Evolutionary conservation across 2,888 invertebrate species (phyloP).

Genomic region (Bhutanitis thaidina): DNA sequence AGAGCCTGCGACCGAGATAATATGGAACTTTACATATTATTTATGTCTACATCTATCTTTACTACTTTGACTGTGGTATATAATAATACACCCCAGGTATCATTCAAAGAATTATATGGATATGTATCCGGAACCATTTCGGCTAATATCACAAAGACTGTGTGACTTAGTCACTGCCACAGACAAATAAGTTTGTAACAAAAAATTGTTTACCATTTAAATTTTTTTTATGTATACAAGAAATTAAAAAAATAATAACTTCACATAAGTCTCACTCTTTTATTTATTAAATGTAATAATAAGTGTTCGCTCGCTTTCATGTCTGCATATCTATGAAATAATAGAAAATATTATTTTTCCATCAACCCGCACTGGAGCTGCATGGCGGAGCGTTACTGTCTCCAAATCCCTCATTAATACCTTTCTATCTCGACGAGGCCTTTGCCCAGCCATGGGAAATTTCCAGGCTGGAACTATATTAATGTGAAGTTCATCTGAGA

Average conservation of each 20-base stretch:
- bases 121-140: slow-evolving; percentile 25
- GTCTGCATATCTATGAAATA: too few species aligned
- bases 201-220: slow-evolving; percentile 60
- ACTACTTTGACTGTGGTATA: slow-evolving; percentile 66
- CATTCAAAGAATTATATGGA: slow-evolving; percentile 17
- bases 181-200: slow-evolving; percentile 58
- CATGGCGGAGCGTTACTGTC: too few species aligned
- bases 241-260: slow-evolving; percentile 60
- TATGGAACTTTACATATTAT: slow-evolving; percentile 47
- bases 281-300: too few species aligned
- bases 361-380: too few species aligned
- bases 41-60: slow-evolving; percentile 39
- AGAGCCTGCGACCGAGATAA: slow-evolving; percentile 52
- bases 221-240: slow-evolving; percentile 70
- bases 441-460: too few species aligned
- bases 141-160: slow-evolving; percentile 66
- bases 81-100: slow-evolving; percentile 18
- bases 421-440: too few species aligned
- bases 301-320: too few species aligned
- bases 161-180: slow-evolving; percentile 75
- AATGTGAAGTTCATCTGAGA: too few species aligned
- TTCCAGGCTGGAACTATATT: too few species aligned
- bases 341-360: too few species aligned
- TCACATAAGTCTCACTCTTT: slow-evolving; percentile 26
- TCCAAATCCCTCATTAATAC: too few species aligned